Evolutionary conservation across 1,140 invertebrate genomes (phyloP).

Genomic region (Drosophila seguyi): DNA sequence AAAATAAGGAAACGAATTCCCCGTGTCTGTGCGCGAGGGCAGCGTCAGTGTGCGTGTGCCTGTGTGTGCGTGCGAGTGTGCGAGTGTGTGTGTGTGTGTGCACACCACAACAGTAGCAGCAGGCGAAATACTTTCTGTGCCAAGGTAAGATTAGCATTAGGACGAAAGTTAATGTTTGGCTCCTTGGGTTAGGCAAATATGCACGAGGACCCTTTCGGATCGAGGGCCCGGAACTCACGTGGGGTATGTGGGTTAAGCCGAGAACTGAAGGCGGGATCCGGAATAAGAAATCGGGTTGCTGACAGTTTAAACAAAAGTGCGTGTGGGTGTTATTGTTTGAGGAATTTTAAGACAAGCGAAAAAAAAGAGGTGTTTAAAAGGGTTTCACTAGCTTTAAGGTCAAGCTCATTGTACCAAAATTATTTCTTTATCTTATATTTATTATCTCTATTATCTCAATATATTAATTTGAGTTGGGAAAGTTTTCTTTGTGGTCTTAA

Average conservation of each 20-base stretch:
- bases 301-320: neutral
- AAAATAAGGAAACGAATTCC: conserved; percentile 45
- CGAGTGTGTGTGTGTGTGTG: conserved; percentile 15
- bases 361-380: neutral
- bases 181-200: conserved; percentile 41
- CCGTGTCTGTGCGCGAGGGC: conserved; percentile 21
- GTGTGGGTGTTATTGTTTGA: neutral
- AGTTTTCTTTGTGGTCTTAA: neutral
- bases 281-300: conserved; percentile 11
- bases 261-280: conserved; percentile 10
- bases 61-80: conserved; percentile 14
- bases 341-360: neutral
- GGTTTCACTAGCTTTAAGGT: neutral
- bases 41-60: conserved; percentile 3
- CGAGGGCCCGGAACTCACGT: neutral
- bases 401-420: neutral
- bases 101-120: conserved; percentile 28
- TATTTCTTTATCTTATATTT: neutral
- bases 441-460: neutral
- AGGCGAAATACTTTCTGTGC: conserved; percentile 50
- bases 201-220: conserved; percentile 14
- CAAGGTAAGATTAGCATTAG: conserved; percentile 73
- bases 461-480: neutral
- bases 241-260: conserved; percentile 39
- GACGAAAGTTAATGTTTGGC: conserved; percentile 39